Evolutionary conservation across 2,888 invertebrate species (phyloP), one percentile per base, ranked within the genome.

Genomic region (Rosalia funebris): DNA sequence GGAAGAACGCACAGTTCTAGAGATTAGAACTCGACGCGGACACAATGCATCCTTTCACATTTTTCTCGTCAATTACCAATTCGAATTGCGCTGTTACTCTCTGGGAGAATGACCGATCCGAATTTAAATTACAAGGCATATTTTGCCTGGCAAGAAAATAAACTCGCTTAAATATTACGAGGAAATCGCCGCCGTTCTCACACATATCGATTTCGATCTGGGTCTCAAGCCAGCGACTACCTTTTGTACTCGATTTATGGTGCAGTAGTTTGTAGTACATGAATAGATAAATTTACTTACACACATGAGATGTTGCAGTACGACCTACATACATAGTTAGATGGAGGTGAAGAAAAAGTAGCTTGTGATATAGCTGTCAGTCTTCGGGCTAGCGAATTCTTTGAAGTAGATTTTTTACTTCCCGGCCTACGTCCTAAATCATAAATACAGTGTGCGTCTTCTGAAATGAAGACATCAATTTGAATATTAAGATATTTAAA

Each of bases 201-300:
- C 52, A 57, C 54, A 37, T 62, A 58, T 62, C 57, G 48, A 48
- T 62, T 55, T 55, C 58, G 10, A 56, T 54, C 50, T 53, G 34
- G 41, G 59, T 52, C 41, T 56, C 59, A 39, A 59, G 17, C 48
- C 59, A 41, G 48, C 53, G 52, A 37, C 16, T 36, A 36, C 34
- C 36, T 17, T 34, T 32, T 47, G 47, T 12, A 17, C 36, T 48
- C 36, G 3, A 14, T 48, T 19, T 17, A 20, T 19, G 14, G 34
- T 32, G 31, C 11, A 37, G 48, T 14, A 48, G 36, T 17, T 48
- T 44, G 19, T 12, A 14, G 19, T 11, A 44, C 44, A 44, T 44
- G 44, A 44, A 44, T 44, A 19, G 9, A 12, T 20, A 25, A 44
- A 20, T 14, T 25, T 25, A 25, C 25, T 25, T 25, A 25, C 25